Evolutionary conservation across 2,888 invertebrate species (phyloP), one percentile per base, ranked within the genome.

Genomic region (Cataglyphis cursor): DNA sequence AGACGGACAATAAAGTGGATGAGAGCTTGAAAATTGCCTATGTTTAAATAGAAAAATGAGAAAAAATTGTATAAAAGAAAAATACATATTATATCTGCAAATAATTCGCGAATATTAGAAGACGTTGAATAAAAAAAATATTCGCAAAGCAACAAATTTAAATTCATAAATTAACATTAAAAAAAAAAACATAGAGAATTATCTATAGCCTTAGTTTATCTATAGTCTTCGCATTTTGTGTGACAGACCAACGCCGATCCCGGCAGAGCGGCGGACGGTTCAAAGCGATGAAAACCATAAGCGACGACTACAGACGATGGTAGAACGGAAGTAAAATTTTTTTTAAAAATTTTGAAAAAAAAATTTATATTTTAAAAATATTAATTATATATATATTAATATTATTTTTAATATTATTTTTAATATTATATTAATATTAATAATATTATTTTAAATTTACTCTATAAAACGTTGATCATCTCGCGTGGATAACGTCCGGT

Each of bases 221-320:
- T n/a, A n/a, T n/a, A n/a, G n/a, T n/a, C 95, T 91, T 95, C 96
- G 91, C 95, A 94, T 74, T 95, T 95, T 80, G 94, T 94, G 57
- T 94, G 94, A 90, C 96, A 96, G 82, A 95, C 95, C 90, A 96
- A 88, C 28, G 95, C 94, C 21, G 35, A 95, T 94, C 21, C 18
- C 48, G 15, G 59, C 38, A 38, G 24, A 38, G 24, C 31, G 21
- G 76, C 78, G 15, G 95, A 94, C 96, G 96, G 96, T 24, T 93
- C 93, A 31, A 95, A 94, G 84, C 96, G 91, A 84, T 94, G 93
- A 73, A 95, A 92, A 35, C 95, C 93, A 57, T 95, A 96, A 85
- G 73, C 87, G 74, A 94, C 73, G 72, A 94, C 92, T 35, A 88
- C 85, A 91, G 90, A 87, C 94, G 31, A 51, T 57, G 93, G 88